Evolutionary conservation across 2,113 vertebrate species (phyloP).

Genomic region (Pangasianodon gigas): DNA sequence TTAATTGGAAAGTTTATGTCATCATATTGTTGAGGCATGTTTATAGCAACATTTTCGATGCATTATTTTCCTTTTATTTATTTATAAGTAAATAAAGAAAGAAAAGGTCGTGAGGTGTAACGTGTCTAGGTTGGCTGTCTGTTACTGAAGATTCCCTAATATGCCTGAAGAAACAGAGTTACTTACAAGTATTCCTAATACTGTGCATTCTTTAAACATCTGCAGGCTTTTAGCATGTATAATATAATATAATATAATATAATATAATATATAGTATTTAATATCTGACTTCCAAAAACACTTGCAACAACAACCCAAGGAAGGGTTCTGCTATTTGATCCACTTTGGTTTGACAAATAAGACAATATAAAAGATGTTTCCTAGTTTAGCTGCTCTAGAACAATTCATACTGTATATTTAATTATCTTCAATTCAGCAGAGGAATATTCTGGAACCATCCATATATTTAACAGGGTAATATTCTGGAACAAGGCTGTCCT

Average conservation of each 20-base stretch:
- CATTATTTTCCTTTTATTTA: not conserved
- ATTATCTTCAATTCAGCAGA: not conserved
- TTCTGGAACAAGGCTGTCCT: not conserved
- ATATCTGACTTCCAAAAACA: not conserved
- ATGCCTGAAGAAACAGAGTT: not conserved
- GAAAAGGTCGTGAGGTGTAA: not conserved
- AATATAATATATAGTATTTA: not conserved
- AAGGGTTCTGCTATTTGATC: not conserved
- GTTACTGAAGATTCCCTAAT: not conserved
- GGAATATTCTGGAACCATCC: not conserved
- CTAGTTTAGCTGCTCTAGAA: not conserved
- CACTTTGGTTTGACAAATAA: not conserved
- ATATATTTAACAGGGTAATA: not conserved
- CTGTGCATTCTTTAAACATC: not conserved
- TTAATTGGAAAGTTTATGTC: not conserved
- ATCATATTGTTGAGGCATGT: not conserved
- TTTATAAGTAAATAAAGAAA: not conserved
- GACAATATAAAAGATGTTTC: not conserved
- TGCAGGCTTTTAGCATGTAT: not conserved
- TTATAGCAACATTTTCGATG: not conserved
- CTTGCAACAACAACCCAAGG: not conserved
- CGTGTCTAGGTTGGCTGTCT: not conserved
- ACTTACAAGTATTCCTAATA: not conserved
- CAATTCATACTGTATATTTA: not conserved
- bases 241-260: not conserved